Conservation (phyloP, 1,140 invertebrate species). For the Fopius arisanus region DNA sequence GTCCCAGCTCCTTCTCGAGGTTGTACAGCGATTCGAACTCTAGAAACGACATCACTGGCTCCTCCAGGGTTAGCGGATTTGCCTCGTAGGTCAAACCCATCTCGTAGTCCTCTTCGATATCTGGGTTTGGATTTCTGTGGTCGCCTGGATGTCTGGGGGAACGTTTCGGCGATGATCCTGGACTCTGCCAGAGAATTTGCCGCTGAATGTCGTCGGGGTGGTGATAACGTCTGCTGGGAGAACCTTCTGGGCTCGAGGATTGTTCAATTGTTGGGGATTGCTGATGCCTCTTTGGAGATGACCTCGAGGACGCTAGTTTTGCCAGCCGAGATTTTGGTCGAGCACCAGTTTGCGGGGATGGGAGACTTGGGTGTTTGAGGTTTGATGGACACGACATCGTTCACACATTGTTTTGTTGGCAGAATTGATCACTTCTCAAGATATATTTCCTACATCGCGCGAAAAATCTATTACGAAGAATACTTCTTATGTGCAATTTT, state of each 20-base stretch:
- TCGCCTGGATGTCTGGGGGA: constrained; percentile 28
- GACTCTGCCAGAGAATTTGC: constrained; percentile 25
- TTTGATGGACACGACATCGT: constrained; percentile 47
- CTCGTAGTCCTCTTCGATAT: constrained; percentile 34
- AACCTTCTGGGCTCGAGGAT: neutral
- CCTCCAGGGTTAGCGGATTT: constrained; percentile 29
- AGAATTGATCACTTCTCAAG: no score
- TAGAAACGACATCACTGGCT: constrained; percentile 50
- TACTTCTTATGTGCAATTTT: no score
- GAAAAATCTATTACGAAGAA: no score
- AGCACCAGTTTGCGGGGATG: constrained; percentile 40
- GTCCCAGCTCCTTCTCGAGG: constrained; percentile 49
- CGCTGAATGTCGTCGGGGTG: constrained; percentile 30
- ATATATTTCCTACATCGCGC: no score
- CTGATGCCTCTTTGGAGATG: constrained; percentile 32
- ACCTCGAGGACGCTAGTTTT: constrained; percentile 41
- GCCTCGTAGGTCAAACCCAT: constrained; percentile 43
- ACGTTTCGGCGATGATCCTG: constrained; percentile 32
- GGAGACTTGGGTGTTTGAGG: constrained; percentile 41
- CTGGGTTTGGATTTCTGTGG: neutral
- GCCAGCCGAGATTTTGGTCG: constrained; percentile 48
- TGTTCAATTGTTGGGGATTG: constrained; percentile 29
- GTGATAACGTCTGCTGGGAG: constrained; percentile 2
- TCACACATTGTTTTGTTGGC: constrained; percentile 28
- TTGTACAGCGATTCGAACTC: constrained; percentile 55